These are phyloP conservation scores for Gonioctena quinquepunctata DNA, from an alignment of 1,140 invertebrate genomes.

Conservation along the genomic window DNA sequence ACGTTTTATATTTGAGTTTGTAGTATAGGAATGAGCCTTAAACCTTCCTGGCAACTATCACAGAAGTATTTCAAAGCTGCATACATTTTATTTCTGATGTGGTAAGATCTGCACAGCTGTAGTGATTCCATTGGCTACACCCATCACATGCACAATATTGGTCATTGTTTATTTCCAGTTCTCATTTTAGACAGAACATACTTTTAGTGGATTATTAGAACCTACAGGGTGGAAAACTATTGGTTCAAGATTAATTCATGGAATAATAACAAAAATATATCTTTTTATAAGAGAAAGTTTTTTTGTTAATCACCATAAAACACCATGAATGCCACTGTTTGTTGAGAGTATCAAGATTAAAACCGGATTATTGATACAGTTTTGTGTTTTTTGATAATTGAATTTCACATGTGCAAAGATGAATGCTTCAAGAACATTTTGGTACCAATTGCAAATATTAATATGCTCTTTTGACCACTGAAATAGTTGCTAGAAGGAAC, in stretches of 20 bases:
- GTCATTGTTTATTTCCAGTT: not conserved
- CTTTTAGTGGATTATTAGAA: not conserved
- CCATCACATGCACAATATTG: not conserved
- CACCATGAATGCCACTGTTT: not conserved
- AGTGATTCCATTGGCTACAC: not conserved
- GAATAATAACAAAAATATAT: not conserved
- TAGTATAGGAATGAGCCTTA: too few species aligned
- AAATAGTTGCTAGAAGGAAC: not conserved
- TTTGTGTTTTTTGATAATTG: not conserved
- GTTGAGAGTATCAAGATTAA: not conserved
- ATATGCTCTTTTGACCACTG: not conserved
- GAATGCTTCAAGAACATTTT: not conserved
- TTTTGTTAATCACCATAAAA: not conserved
- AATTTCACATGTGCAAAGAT: not conserved
- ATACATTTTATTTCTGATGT: too few species aligned
- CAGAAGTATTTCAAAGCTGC: too few species aligned
- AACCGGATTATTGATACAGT: not conserved
- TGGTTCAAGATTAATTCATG: not conserved
- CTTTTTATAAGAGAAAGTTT: not conserved
- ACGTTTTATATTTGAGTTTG: too few species aligned
- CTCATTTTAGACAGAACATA: not conserved
- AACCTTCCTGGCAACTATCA: too few species aligned
- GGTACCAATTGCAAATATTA: not conserved
- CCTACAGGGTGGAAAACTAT: not conserved
- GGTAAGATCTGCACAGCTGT: too few species aligned